Evolutionary conservation across 35 echinoderm and acorn worm genomes (phyloP).

Genomic region (Ophioderma brevispina): DNA sequence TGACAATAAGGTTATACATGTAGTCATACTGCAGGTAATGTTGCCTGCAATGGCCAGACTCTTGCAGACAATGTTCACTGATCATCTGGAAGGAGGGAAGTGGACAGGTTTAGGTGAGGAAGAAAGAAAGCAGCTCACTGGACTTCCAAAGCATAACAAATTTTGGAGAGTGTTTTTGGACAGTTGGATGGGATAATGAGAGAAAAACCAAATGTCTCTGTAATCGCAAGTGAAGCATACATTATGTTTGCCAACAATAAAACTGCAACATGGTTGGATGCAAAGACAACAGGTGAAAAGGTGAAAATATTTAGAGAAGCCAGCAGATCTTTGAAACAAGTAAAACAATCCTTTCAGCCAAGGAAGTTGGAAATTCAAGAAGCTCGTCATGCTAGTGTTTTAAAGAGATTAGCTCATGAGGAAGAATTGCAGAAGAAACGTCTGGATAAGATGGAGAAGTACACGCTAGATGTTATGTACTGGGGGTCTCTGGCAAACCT

Average conservation of each 20-base stretch:
- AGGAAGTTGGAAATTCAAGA: constrained; percentile 19
- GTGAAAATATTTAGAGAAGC: neutral
- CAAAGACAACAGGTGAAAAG: neutral
- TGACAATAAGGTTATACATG: constrained; percentile 42
- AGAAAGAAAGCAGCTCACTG: neutral
- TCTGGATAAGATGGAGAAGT: neutral
- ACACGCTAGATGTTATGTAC: constrained; percentile 5
- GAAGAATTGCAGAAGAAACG: constrained; percentile 14
- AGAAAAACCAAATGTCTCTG: constrained; percentile 41
- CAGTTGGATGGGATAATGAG: constrained; percentile 29
- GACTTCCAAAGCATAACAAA: constrained; percentile 63
- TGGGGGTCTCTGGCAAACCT: constrained; percentile 38
- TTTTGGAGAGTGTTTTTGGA: constrained; percentile 55
- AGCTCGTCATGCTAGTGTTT: neutral
- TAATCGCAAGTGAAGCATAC: constrained; percentile 33
- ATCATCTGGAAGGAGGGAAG: constrained; percentile 37
- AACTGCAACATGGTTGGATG: constrained; percentile 19
- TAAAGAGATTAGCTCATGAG: neutral
- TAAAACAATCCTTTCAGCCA: constrained; percentile 4
- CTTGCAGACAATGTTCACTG: constrained; percentile 41
- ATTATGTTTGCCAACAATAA: constrained; percentile 50
- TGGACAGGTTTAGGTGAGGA: constrained; percentile 26
- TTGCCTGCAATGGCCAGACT: constrained; percentile 20
- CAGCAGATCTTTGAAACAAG: neutral
- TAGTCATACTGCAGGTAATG: constrained; percentile 26